Evolutionary conservation across 2,888 invertebrate genomes (phyloP).

Genomic region (Xanthia togata): DNA sequence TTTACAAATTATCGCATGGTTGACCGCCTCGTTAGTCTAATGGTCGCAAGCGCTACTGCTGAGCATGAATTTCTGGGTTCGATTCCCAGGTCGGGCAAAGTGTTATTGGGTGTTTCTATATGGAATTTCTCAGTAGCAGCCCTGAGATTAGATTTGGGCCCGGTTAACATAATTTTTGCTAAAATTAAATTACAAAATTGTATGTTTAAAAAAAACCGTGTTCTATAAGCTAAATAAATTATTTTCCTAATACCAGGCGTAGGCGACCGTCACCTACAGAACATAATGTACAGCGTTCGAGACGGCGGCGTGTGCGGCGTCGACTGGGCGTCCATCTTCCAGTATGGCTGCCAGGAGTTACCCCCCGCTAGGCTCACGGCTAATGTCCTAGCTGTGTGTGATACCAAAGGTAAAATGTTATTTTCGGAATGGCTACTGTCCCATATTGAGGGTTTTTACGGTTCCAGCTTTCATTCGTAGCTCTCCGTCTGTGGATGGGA

Average conservation of each 20-base stretch:
- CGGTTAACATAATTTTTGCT: neutral
- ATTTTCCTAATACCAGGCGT: constrained; percentile 70
- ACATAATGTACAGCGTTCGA: constrained; percentile 70
- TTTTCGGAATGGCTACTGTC: no score
- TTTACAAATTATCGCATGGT: neutral
- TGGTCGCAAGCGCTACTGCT: no score
- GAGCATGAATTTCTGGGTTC: no score
- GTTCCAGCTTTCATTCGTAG: no score
- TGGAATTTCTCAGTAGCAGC: no score
- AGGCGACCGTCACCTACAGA: constrained; percentile 82
- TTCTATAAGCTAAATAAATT: neutral
- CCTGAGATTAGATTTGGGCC: no score
- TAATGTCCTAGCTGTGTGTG: constrained; percentile 71
- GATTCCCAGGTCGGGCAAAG: no score
- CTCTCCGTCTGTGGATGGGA: no score
- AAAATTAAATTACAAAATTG: neutral
- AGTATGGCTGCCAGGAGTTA: constrained; percentile 71
- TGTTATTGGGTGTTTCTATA: no score
- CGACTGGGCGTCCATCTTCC: constrained; percentile 77
- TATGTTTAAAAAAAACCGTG: neutral
- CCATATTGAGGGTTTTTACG: no score
- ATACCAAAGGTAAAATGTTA: constrained; percentile 64
- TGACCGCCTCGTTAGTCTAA: neutral
- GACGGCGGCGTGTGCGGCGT: constrained; percentile 74
- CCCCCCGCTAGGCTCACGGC: constrained; percentile 78